Evolutionary conservation across 2,113 vertebrate species (phyloP), one percentile per base, ranked within the genome.

Genomic region (Tachysurus vachellii): DNA sequence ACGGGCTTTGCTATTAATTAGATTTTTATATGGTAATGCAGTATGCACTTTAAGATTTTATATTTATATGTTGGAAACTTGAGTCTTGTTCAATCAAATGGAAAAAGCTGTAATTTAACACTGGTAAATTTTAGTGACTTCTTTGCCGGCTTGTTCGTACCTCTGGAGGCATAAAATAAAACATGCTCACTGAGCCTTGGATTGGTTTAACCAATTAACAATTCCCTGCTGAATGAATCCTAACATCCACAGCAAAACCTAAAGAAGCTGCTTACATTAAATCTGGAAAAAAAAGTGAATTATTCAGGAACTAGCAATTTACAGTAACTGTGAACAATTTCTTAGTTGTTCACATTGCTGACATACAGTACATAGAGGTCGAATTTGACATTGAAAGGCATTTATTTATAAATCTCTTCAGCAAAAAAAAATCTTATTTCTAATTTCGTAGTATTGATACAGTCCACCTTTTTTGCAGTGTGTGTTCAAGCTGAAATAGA

Each of bases 101-200:
- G 23, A 84, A 84, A 76, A 76, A 73, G 82, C 82, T 73, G 31
- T 70, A 73, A 84, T 73, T 84, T 73, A 71, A 56, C 28, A 84
- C 31, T 36, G 53, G 53, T 53, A 71, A 36, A 84, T 84, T 71
- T 71, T 57, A 84, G 50, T 84, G 82, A 44, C 6, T 12, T 84
- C 82, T 71, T 50, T 84, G 66, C 17, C 28, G 57, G 64, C 47
- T 71, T 83, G 64, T 57, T 73, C 73, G 53, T 84, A 44, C 50
- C 83, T 84, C 50, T 73, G 31, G 53, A 84, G 83, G 50, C 56
- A 42, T 56, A 66, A 83, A 70, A 84, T 71, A 54, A 70, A 73
- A 71, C 50, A 57, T 73, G 66, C 42, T 80, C 75, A 80, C 59
- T 80, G 59, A 86, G 28, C 47, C 61, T 80, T 80, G 28, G 14